These are phyloP conservation scores for Halichondria panicea DNA, from an alignment of 37 sponge, comb jelly and placozoan genomes.

Conservation along the genomic window DNA sequence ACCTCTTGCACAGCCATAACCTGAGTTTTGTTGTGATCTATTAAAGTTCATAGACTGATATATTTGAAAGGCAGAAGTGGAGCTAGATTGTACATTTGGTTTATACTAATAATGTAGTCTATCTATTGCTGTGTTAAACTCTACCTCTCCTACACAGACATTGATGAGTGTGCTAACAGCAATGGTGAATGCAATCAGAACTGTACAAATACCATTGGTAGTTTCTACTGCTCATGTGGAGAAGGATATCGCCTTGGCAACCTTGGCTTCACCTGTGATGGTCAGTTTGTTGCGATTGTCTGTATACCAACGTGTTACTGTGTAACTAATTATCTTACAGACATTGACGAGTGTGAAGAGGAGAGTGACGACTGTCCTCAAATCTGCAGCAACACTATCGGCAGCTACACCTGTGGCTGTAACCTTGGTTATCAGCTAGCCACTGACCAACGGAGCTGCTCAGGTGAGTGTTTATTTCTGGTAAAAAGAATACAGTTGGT, in stretches of 20 bases:
- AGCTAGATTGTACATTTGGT: neutral
- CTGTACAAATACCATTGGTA: conserved; percentile 26
- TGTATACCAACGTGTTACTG: no score
- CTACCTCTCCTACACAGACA: conserved; percentile 1
- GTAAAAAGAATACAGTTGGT: no score
- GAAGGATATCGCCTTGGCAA: neutral
- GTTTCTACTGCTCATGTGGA: conserved; percentile 32
- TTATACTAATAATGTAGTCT: neutral
- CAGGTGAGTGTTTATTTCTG: neutral
- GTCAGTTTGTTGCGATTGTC: neutral
- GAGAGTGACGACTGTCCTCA: conserved; percentile 3
- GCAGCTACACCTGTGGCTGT: conserved; percentile 39
- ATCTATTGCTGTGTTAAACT: neutral
- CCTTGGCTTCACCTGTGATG: neutral
- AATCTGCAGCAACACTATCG: conserved; percentile 47
- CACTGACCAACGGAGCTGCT: neutral
- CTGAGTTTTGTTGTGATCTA: no score
- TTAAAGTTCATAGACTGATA: no score
- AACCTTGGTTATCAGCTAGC: conserved; percentile 19
- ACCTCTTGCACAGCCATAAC: no score
- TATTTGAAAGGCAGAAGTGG: no score
- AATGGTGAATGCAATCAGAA: neutral
- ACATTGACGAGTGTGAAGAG: conserved; percentile 50
- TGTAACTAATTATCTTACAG: neutral
- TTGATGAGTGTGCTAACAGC: conserved; percentile 1